Evolutionary conservation across 2,888 invertebrate species (phyloP).

Genomic region (Aphodius granarius): DNA sequence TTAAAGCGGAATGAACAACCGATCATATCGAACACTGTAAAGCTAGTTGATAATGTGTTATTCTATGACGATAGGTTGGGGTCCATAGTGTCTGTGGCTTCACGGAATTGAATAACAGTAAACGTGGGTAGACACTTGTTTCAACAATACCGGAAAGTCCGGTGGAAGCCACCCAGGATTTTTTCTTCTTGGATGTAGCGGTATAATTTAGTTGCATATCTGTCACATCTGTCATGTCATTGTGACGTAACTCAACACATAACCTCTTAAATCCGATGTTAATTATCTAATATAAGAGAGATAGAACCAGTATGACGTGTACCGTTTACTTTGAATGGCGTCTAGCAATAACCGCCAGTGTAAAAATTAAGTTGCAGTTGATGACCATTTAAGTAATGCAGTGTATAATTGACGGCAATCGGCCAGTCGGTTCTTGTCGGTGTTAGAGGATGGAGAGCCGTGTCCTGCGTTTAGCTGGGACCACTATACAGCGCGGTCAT

Average conservation of each 20-base stretch:
- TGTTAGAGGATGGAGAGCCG: conserved; percentile 2
- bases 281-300: background rate
- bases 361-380: conserved; percentile 43
- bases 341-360: conserved; percentile 35
- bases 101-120: too few relatives aligned
- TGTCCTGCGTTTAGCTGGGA: conserved; percentile 20
- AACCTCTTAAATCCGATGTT: too few relatives aligned
- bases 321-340: background rate
- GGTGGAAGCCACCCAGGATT: too few relatives aligned
- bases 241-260: too few relatives aligned
- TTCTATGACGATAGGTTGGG: too few relatives aligned
- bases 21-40: background rate
- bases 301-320: background rate
- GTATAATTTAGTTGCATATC: too few relatives aligned
- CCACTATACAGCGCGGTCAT: conserved; percentile 35
- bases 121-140: too few relatives aligned
- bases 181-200: too few relatives aligned
- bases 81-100: too few relatives aligned
- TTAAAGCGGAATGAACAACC: background rate
- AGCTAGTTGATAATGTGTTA: too few relatives aligned
- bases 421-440: conserved; percentile 31
- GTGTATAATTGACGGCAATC: conserved; percentile 44
- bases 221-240: too few relatives aligned
- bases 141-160: too few relatives aligned
- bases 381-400: conserved; percentile 48